These are phyloP conservation scores for Lochmaea crataegi DNA, from an alignment of 2,888 invertebrate genomes.

Conservation along the genomic window DNA sequence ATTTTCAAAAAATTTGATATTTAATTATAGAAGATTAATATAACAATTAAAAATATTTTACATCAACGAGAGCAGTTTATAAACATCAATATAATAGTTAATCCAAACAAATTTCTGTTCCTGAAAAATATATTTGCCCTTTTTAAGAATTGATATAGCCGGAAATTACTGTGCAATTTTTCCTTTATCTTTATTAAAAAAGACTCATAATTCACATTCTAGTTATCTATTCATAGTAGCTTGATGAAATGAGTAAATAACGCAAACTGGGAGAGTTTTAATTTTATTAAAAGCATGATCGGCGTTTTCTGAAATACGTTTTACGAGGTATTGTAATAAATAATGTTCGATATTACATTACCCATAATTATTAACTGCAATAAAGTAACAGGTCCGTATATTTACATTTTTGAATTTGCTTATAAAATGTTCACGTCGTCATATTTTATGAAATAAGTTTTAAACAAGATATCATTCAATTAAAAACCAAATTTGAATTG, in stretches of 20 bases:
- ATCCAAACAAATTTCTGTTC: neutral
- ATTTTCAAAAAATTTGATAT: no score
- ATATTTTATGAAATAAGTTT: no score
- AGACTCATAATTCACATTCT: neutral
- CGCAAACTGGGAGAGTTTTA: constrained; percentile 5
- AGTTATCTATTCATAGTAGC: neutral
- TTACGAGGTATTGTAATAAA: neutral
- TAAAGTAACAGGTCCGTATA: neutral
- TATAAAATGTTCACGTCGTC: no score
- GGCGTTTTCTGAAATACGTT: no score
- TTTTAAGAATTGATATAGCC: neutral
- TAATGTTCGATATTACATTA: constrained; percentile 1
- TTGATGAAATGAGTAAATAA: constrained; percentile 1
- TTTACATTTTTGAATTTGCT: neutral
- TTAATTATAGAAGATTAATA: no score
- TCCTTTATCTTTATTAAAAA: neutral
- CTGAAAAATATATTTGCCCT: neutral
- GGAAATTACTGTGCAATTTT: neutral
- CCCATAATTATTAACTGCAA: neutral
- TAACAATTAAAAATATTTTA: no score
- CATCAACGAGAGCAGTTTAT: no score
- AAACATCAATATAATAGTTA: no score
- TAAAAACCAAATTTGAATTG: no score
- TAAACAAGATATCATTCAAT: no score
- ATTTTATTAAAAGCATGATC: constrained; percentile 21